Percentiles rank a stretch among this genome's conserved stretches.
Evolutionary conservation across 2,888 invertebrate genomes (phyloP).

Genomic region (Conistra vaccinii): DNA sequence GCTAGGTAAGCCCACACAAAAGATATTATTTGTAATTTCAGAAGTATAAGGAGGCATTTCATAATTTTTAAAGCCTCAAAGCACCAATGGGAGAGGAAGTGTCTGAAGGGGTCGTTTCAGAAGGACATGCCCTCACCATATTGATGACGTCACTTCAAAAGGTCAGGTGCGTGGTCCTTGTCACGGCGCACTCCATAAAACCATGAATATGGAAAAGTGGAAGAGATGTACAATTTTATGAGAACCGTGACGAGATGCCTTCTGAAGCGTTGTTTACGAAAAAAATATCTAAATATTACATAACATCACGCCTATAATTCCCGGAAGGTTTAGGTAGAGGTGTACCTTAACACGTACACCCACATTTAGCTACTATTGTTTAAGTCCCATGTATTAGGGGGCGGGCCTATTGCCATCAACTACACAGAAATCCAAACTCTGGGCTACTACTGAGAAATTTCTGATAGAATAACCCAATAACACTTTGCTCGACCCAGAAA

Average conservation of each 20-base stretch:
- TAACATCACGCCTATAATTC: not conserved
- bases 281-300: not conserved
- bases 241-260: not conserved
- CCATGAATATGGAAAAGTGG: conserved; percentile 52
- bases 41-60: not conserved
- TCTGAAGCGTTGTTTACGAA: not conserved
- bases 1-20: too few relatives aligned
- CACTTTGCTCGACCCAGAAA: not conserved
- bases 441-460: not conserved
- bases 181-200: conserved; percentile 20
- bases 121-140: conserved; percentile 47
- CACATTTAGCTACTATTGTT: not conserved
- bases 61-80: conserved; percentile 20
- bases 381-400: not conserved
- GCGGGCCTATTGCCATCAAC: not conserved
- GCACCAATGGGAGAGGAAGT: conserved; percentile 16
- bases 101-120: conserved; percentile 30
- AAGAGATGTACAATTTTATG: not conserved
- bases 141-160: conserved; percentile 51
- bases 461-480: not conserved
- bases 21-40: not conserved
- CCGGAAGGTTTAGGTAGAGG: not conserved
- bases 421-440: not conserved
- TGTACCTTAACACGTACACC: not conserved
- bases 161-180: conserved; percentile 50